Base-by-base conservation (phyloP, 1,140 invertebrate species). In the Triops cancriformis region DNA sequence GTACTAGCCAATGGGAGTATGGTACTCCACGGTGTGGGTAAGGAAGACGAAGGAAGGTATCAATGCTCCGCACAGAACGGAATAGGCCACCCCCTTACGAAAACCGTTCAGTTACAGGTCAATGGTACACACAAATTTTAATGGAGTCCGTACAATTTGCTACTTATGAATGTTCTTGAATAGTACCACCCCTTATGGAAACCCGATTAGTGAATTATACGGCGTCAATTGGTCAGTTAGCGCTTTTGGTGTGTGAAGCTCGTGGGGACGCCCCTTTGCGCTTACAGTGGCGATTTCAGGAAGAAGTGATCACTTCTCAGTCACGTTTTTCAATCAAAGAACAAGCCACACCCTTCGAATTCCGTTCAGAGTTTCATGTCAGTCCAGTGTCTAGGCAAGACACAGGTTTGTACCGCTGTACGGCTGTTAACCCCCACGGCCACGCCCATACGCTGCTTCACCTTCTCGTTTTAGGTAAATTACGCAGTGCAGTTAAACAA, bases 201-300 rank as follows among this genome's bases (percentile, higher is more conserved):
- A 73, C 73, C 26, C 73, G 45, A 10, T n/a, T n/a, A 1, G 37
- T 45, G n/a, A 75, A 75, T 12, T 72, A 45, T 51, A 45, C 76
- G 5, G 82, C 84, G 4, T 76, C 79, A 27, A 81, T 81, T 26
- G 82, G 81, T 7, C 80, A 82, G 12, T 83, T 83, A 74, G 81
- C 83, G 18, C 82, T 82, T 10, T 79, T 85, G 79, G 82, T 84
- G 26, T 85, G 85, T 76, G 81, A 83, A 74, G 83, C 82, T 0
- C 80, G 83, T 4, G 85, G 85, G 0, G 84, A 85, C 75, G 82
- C 81, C 64, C 84, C 84, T 10, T 72, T 86, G 28, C 83, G 82
- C n/a, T 79, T 85, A 1, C 80, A 81, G 0, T 85, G 85, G 85
- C 51, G 64, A 31, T 28, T 42, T 11, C 74, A 45, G 28, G 77